Base-by-base conservation (phyloP, 2,797 vertebrate species). In the Oreochromis mossambicus region DNA sequence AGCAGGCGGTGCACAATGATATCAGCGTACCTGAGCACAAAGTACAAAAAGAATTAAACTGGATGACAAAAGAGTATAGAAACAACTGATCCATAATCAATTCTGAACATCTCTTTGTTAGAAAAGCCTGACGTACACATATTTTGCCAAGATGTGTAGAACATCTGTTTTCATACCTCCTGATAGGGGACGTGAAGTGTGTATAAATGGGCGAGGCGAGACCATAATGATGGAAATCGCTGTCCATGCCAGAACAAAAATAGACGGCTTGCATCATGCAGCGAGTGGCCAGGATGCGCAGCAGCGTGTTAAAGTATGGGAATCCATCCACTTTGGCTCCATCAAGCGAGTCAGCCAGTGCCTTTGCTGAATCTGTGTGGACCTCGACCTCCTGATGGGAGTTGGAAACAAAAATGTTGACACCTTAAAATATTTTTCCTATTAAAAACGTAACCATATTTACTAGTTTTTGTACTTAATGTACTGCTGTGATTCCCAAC, bases 261-360 rank as follows among this genome's bases (percentile, higher is more conserved):
- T 99, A 99, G 54, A 99, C 97, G 0, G 98, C 99, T 92, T 99
- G 99, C 99, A 99, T 99, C 99, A 99, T 99, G 94, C 98, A 99
- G 82, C 98, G 98, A 43, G 98, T 99, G 82, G 98, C 93, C 91
- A 99, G 91, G 95, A 99, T 99, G 85, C 99, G 96, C 89, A 99
- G 89, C 3, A 99, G 93, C 0, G 97, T 99, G 89, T 99, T 99
- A 36, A 99, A 96, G 90, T 99, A 99, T 0, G 97, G 96, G 85
- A 98, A 99, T 4, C 91, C 78, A 3, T 96, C 93, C 79, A 96
- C 96, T 78, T 95, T 97, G 2, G 98, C 98, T 80, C 56, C 91
- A 80, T 99, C 98, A 24, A 99, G 94, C 10, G 98, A 99, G 84
- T 99, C 98, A 1, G 99, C 99, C 87, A 99, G 94, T 8, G 97